These are phyloP conservation scores for Holotrichia oblita DNA, from an alignment of 1,140 invertebrate genomes.

Conservation along the genomic window DNA sequence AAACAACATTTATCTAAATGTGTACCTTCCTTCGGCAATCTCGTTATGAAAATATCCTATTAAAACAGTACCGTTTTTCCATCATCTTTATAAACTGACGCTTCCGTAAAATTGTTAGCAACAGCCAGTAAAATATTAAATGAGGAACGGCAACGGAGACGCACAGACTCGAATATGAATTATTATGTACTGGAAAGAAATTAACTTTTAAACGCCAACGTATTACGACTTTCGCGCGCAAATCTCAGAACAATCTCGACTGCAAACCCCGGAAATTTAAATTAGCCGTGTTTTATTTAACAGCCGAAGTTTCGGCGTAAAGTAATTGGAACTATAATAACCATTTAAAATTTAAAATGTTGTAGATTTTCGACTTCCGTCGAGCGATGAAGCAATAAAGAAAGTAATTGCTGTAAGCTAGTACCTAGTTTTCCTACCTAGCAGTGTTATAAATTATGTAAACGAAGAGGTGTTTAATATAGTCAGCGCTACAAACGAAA, in stretches of 20 bases:
- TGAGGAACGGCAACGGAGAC: background rate
- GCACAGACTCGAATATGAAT: conserved; percentile 27
- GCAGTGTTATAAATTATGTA: no score
- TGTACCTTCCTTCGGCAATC: no score
- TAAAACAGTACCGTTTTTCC: conserved; percentile 7
- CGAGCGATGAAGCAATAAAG: no score
- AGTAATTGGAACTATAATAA: background rate
- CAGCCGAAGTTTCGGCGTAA: background rate
- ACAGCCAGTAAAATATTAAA: conserved; percentile 18
- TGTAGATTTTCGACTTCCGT: no score
- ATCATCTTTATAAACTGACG: conserved; percentile 7
- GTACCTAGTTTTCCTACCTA: no score
- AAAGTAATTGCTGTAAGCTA: no score
- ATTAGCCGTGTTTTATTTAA: background rate
- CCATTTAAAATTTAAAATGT: conserved; percentile 9
- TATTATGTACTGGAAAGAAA: conserved; percentile 26
- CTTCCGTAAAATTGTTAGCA: conserved; percentile 16
- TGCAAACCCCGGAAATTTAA: conserved; percentile 2
- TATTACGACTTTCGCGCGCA: background rate
- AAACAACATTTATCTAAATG: no score
- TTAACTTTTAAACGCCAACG: conserved; percentile 26
- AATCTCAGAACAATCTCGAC: conserved; percentile 25
- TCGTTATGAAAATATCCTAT: background rate
- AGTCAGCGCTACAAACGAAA: no score
- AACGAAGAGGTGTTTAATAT: no score